Base-by-base conservation (phyloP, 2,888 invertebrate species). In the Brachynemurus nebulosus region DNA sequence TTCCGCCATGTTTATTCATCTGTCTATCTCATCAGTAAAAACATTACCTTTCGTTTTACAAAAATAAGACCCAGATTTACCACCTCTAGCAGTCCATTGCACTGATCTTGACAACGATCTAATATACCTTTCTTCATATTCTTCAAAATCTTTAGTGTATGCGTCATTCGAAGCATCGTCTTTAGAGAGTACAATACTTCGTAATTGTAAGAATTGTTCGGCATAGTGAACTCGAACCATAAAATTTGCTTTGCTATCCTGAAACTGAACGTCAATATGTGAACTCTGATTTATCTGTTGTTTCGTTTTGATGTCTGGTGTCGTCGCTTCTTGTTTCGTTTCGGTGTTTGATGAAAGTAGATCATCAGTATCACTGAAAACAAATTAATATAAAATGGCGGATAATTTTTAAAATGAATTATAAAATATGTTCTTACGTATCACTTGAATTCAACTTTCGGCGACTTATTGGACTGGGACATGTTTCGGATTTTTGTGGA, bases 1-100 rank as follows among this genome's bases (percentile, higher is more conserved):
- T 18, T 14, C 7, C 18, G 5, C 4, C 4, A 3, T 2, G 16
- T 8, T 14, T 34, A 8, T 6, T 2, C 8, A 17, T 36, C 16
- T 18, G 3, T 16, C 14, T 7, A 16, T n/a, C n/a, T n/a, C n/a
- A n/a, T n/a, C n/a, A n/a, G n/a, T n/a, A n/a, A n/a, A n/a, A n/a
- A n/a, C n/a, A n/a, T 19, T 58, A 81, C 85, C 90, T 63, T 78
- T 74, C 30, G 92, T 95, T 69, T 96, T 96, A 59, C 89, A 86
- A 69, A 98, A 98, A 23, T 84, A 78, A 6, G 93, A 95, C 1
- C 97, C 97, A 1, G 96, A 96, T 66, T 98, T 98, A 23, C 98
- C 98, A 4, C 97, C 98, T 51, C 84, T 73, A 1, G 97, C 93
- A 38, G 86, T 85, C 95, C 95, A 96, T 44, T 81, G 83, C 27